Evolutionary conservation across 30 jellyfish, hydroid and myxozoan species (phyloP).

Genomic region (Turritopsis rubra): DNA sequence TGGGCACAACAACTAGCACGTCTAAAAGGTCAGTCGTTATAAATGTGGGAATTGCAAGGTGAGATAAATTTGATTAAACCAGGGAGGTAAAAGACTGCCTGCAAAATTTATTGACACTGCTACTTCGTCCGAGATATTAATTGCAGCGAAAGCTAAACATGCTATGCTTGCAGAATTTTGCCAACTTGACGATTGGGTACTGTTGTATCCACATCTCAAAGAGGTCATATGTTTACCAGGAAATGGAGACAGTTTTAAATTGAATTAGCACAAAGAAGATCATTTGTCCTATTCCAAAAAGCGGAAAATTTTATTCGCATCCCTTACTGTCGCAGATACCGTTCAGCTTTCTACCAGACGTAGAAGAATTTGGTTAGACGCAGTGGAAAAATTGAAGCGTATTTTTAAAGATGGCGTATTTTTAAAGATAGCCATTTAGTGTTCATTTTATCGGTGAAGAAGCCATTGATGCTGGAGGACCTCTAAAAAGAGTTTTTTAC

Average conservation of each 20-base stretch:
- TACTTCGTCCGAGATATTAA: background rate
- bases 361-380: slow-evolving; percentile 26
- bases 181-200: background rate
- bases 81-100: background rate
- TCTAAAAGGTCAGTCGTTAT: background rate
- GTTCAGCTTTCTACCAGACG: slow-evolving; percentile 9
- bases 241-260: slow-evolving; percentile 34
- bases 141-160: slow-evolving; percentile 11
- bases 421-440: slow-evolving; percentile 17
- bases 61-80: background rate
- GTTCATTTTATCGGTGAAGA: slow-evolving; percentile 37
- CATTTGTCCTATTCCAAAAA: slow-evolving; percentile 10
- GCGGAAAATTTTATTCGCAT: background rate
- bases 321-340: background rate
- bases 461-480: slow-evolving; percentile 32
- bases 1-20: background rate
- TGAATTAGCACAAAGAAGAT: slow-evolving; percentile 44
- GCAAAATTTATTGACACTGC: background rate
- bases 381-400: slow-evolving; percentile 24
- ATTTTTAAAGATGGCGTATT: background rate
- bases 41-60: slow-evolving; percentile 6
- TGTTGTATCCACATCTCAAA: slow-evolving; percentile 43
- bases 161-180: background rate
- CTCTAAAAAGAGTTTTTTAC: slow-evolving; percentile 24
- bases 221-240: slow-evolving; percentile 51